A percentile compares a stretch with the other conserved stretches of the same genome.
Evolutionary conservation across 2,113 vertebrate genomes (phyloP).

Genomic region (Ptychochromis oligacanthus): DNA sequence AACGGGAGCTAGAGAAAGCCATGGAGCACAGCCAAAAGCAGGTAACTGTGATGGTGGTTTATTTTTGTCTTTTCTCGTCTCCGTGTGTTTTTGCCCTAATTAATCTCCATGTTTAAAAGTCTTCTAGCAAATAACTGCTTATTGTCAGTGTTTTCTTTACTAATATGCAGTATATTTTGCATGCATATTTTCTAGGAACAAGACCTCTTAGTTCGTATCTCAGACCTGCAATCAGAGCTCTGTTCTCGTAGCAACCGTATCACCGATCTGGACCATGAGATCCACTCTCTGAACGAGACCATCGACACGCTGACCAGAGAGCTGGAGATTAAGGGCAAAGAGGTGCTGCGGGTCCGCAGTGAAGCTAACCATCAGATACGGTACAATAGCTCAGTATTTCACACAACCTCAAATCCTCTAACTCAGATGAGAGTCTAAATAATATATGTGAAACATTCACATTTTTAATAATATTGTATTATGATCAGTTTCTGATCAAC

Average conservation of each 20-base stretch:
- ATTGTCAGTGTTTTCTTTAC: background rate
- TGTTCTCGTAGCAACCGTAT: constrained; percentile 91
- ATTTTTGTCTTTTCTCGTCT: background rate
- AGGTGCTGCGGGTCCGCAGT: constrained; percentile 93
- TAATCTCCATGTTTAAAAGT: background rate
- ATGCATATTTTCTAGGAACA: constrained; percentile 80
- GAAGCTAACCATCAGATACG: constrained; percentile 97
- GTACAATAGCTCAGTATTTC: constrained; percentile 66
- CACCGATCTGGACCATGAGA: constrained; percentile 92
- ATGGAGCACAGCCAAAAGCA: constrained; percentile 87
- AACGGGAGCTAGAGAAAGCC: constrained; percentile 88
- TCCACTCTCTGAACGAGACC: constrained; percentile 92
- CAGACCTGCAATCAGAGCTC: constrained; percentile 88
- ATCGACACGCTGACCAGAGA: constrained; percentile 92
- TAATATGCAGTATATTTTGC: background rate
- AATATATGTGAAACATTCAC: background rate
- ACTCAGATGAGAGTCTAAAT: background rate
- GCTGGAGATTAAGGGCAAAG: constrained; percentile 94
- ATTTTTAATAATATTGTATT: background rate
- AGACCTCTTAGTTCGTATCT: constrained; percentile 87
- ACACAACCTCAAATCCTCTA: background rate
- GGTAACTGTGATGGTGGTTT: constrained; percentile 57
- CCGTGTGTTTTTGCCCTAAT: background rate
- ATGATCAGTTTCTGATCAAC: background rate
- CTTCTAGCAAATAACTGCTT: background rate